Evolutionary conservation across 2,888 invertebrate species (phyloP).

Genomic region (Tenodera sinensis): DNA sequence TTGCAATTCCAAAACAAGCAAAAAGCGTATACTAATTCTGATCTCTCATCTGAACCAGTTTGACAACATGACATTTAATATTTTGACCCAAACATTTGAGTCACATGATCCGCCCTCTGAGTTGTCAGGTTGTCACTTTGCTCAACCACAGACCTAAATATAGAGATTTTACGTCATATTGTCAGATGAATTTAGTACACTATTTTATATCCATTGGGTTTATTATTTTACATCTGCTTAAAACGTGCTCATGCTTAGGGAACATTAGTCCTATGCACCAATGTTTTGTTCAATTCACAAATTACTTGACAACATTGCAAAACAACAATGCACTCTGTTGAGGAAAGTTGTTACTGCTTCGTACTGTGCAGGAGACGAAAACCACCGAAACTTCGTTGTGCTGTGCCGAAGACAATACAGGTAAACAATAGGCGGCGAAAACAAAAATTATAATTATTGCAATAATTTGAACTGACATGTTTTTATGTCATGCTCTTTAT

Average conservation of each 20-base stretch:
- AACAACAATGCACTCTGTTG: background rate
- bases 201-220: too few relatives aligned
- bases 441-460: background rate
- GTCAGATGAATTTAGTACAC: too few relatives aligned
- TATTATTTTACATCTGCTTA: too few relatives aligned
- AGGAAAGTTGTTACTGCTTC: background rate
- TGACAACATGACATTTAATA: background rate
- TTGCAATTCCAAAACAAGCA: background rate
- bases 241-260: too few relatives aligned
- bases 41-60: background rate
- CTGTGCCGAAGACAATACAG: too few relatives aligned
- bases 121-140: background rate
- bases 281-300: background rate
- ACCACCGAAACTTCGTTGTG: too few relatives aligned
- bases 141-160: too few relatives aligned
- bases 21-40: background rate
- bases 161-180: background rate
- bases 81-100: background rate
- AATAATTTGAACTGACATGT: background rate
- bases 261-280: background rate
- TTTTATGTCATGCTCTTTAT: background rate
- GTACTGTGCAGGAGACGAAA: too few relatives aligned
- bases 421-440: background rate
- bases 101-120: background rate
- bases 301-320: background rate